Conservation (phyloP, 2,888 invertebrate genomes). For the Epirrita christyi region DNA sequence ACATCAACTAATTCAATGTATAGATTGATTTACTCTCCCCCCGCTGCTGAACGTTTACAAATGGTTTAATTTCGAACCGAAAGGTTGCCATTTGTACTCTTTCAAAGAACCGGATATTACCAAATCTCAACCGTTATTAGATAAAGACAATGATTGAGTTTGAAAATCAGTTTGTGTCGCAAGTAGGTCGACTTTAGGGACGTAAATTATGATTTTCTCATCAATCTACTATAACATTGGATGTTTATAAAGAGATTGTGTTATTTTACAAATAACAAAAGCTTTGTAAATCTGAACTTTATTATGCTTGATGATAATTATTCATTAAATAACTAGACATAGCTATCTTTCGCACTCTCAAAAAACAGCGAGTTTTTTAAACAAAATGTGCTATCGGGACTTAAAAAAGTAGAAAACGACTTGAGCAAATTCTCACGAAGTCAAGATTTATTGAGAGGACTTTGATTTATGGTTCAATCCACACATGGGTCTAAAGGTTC, state of each 20-base stretch:
- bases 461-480: slow-evolving; percentile 78
- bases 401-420: slow-evolving; percentile 61
- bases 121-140: slow-evolving; percentile 48
- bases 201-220: slow-evolving; percentile 22
- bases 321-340: no score
- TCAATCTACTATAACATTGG: not conserved
- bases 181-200: slow-evolving; percentile 27
- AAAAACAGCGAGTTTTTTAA: not conserved
- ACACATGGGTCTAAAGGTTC: slow-evolving; percentile 75
- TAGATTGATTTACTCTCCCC: slow-evolving; percentile 74
- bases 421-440: slow-evolving; percentile 65
- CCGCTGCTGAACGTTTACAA: slow-evolving; percentile 64
- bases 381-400: slow-evolving; percentile 24
- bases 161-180: slow-evolving; percentile 39
- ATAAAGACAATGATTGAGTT: slow-evolving; percentile 45
- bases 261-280: no score
- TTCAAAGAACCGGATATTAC: slow-evolving; percentile 50
- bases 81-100: slow-evolving; percentile 56
- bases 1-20: slow-evolving; percentile 79
- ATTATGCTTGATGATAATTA: no score
- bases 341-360: no score
- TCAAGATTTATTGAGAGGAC: slow-evolving; percentile 76
- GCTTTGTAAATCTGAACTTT: no score
- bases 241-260: no score
- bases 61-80: slow-evolving; percentile 71